phyloP scores from a whole-genome alignment of 2,888 invertebrate species.

The Eupithecia dodoneata region DNA sequence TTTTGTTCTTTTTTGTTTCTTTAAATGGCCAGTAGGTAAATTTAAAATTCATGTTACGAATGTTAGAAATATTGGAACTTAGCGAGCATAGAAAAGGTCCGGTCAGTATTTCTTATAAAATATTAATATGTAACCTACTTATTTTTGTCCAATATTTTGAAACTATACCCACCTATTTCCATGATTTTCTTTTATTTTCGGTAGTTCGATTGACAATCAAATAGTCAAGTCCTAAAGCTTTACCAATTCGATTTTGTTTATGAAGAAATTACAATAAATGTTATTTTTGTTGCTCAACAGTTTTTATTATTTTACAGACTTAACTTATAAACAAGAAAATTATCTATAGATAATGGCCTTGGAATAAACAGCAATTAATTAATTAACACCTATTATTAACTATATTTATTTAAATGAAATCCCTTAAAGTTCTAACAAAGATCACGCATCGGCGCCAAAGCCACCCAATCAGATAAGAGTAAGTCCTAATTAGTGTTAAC shows the following conservation, averaged over 20 bases:
- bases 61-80: neutral
- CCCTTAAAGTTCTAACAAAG: neutral
- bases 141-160: neutral
- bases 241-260: too few species aligned
- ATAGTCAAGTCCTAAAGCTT: too few species aligned
- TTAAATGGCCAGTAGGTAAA: neutral
- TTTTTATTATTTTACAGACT: too few species aligned
- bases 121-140: too few species aligned
- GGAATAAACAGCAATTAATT: neutral
- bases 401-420: neutral
- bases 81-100: too few species aligned
- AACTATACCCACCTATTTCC: too few species aligned
- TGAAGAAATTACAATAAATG: too few species aligned
- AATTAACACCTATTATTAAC: neutral
- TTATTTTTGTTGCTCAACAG: too few species aligned
- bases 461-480: conserved; percentile 39
- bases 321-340: neutral
- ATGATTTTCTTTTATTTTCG: too few species aligned
- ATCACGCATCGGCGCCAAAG: conserved; percentile 18
- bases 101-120: too few species aligned
- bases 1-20: neutral
- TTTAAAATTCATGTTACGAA: neutral
- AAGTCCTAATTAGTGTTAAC: conserved; percentile 74
- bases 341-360: neutral
- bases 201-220: too few species aligned